Conservation (phyloP, 2,113 vertebrate genomes). For the Lipotes vexillifer region DNA sequence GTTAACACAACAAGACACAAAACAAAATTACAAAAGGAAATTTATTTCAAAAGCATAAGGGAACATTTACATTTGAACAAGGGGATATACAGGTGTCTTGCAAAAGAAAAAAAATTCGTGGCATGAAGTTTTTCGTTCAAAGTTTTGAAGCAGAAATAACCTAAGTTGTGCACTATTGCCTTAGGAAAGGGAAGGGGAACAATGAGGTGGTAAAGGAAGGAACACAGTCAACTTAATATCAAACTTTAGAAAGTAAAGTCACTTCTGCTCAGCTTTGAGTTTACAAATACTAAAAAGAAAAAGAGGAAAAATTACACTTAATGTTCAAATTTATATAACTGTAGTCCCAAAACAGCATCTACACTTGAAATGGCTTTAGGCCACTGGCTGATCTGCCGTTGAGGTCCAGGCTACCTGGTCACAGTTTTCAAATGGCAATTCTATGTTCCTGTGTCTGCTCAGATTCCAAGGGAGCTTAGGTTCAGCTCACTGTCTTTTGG, state of each 20-base stretch:
- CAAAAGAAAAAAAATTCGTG: constrained; percentile 64
- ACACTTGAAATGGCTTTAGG: constrained; percentile 54
- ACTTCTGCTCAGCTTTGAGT: constrained; percentile 34
- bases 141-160: constrained; percentile 46
- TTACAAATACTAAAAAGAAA: constrained; percentile 52
- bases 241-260: constrained; percentile 44
- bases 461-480: constrained; percentile 51
- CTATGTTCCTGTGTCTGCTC: constrained; percentile 52
- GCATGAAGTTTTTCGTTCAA: constrained; percentile 54
- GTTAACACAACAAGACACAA: constrained; percentile 75
- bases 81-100: constrained; percentile 76
- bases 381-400: constrained; percentile 36
- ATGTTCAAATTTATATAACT: constrained; percentile 58
- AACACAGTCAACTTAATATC: constrained; percentile 39
- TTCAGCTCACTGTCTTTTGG: constrained; percentile 63
- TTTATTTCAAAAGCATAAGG: constrained; percentile 84
- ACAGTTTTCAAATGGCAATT: constrained; percentile 42
- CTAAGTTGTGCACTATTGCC: constrained; percentile 55
- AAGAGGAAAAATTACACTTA: constrained; percentile 27
- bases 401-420: constrained; percentile 30
- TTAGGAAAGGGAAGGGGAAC: constrained; percentile 9
- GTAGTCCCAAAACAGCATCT: constrained; percentile 49
- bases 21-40: constrained; percentile 85
- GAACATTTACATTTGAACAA: constrained; percentile 82
- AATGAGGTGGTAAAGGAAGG: not conserved